These are phyloP conservation scores for Leptosomus discolor DNA, from an alignment of 2,113 vertebrate species.

Conservation along the genomic window DNA sequence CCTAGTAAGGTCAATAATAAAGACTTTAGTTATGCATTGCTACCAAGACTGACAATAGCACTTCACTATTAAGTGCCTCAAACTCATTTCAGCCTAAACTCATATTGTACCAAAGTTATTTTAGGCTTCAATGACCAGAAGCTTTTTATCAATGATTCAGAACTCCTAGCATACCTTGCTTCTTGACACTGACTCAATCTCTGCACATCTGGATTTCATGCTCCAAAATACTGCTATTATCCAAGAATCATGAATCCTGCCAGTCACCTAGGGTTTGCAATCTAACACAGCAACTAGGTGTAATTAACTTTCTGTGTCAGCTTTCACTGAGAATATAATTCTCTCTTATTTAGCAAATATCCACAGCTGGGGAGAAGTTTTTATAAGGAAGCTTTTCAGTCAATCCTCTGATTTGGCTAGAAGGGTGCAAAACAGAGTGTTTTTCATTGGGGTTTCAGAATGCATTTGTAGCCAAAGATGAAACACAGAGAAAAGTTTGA, in stretches of 20 bases:
- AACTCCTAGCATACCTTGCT: not conserved
- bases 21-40: not conserved
- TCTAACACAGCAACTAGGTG: not conserved
- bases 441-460: not conserved
- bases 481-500: not conserved
- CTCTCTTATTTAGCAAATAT: not conserved
- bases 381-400: not conserved
- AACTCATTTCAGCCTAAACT: not conserved
- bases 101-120: not conserved
- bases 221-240: not conserved
- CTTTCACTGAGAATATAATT: not conserved
- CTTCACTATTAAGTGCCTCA: not conserved
- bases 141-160: not conserved
- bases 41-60: not conserved
- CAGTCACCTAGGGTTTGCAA: not conserved
- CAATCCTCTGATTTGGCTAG: not conserved
- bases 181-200: not conserved
- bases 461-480: not conserved
- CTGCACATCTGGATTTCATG: not conserved
- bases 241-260: not conserved
- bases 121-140: not conserved
- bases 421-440: not conserved
- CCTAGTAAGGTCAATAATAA: not conserved
- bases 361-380: not conserved
- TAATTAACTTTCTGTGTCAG: not conserved